Evolutionary conservation across 2,888 invertebrate species (phyloP), one percentile per base, ranked within the genome.

Genomic region (Pedicia rivosa): DNA sequence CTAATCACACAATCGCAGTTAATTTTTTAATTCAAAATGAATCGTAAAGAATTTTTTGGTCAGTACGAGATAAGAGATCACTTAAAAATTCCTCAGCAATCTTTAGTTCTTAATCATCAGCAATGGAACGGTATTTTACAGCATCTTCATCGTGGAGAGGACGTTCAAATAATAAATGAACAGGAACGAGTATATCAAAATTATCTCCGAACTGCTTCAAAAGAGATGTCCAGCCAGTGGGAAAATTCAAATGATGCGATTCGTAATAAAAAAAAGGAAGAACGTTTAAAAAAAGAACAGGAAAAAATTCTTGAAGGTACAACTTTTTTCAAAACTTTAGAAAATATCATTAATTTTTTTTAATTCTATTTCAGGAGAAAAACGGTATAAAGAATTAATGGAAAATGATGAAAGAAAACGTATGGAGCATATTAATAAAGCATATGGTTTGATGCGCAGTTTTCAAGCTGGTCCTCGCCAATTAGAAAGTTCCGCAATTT

Each of bases 211-310:
- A 51, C 62, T 12, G 60, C 54, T 1, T 63, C 62, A 1, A 53
- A 58, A 28, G 50, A 52, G 8, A 57, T 66, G 57, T 63, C 59
- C 0, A 54, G 54, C 42, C 51, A 50, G 36, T 67, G 63, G 64
- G 55, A 53, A n/a, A 57, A 62, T 29, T 62, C 62, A 1, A 47
- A 59, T 25, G 56, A 62, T 48, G 61, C 59, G 48, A 40, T 29
- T 32, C 37, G 33, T 27, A 31, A 40, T 24, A 41, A 38, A 15
- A 40, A 42, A 36, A 16, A 24, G 13, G 25, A 22, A 9, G 32
- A 32, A 13, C 19, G 9, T 8, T 15, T 47, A 15, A 47, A 49
- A n/a, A 44, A 47, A 16, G 49, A 49, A 28, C 29, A 45, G 13
- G 44, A 47, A 13, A 48, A 50, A 30, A 42, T 43, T 15, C 14